phyloP scores from a whole-genome alignment of 2,888 invertebrate species.

The Eupithecia insigniata region DNA sequence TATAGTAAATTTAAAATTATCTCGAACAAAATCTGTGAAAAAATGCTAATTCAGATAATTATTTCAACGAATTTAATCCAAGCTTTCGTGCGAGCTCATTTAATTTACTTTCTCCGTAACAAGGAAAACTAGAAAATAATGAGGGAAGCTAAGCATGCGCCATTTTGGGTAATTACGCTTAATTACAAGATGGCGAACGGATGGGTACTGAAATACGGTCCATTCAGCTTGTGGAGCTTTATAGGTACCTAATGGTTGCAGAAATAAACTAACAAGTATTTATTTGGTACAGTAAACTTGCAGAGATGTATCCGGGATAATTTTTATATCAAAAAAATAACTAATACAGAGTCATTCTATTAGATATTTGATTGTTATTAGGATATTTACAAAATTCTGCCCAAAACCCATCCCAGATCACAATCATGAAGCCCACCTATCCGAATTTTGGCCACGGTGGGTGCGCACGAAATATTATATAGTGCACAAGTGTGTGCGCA shows the following conservation, averaged over 20 bases:
- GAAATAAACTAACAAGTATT: neutral
- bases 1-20: too few relatives aligned
- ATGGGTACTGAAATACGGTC: constrained; percentile 44
- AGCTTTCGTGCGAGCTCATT: neutral
- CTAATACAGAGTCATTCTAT: too few relatives aligned
- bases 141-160: constrained; percentile 9
- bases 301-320: neutral
- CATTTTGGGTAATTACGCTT: constrained; percentile 15
- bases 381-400: too few relatives aligned
- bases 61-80: neutral
- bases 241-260: neutral
- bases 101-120: constrained; percentile 8
- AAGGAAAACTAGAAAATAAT: constrained; percentile 14
- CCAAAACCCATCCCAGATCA: too few relatives aligned
- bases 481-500: too few relatives aligned
- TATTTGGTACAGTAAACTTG: neutral
- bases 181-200: constrained; percentile 67
- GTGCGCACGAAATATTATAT: too few relatives aligned
- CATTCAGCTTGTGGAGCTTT: constrained; percentile 34
- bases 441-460: too few relatives aligned
- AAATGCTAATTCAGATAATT: neutral
- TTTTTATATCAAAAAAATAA: too few relatives aligned
- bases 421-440: too few relatives aligned
- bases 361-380: too few relatives aligned
- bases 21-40: neutral